Conservation (phyloP, 1,140 invertebrate species). For the Augochlora pura region DNA sequence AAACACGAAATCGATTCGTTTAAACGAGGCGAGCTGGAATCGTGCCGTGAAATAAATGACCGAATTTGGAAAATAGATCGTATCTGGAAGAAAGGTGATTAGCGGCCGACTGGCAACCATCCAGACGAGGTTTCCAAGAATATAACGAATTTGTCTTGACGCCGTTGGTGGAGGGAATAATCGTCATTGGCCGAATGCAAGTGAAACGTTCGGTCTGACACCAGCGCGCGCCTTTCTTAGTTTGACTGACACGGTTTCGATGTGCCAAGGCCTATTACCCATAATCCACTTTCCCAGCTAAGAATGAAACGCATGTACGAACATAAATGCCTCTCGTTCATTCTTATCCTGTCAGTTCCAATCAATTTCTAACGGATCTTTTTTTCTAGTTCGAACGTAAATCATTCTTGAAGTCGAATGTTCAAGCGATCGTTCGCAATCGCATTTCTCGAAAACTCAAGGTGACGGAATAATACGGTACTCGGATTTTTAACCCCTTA, state of each 20-base stretch:
- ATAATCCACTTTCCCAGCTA: slow-evolving; percentile 60
- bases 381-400: no score
- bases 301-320: slow-evolving; percentile 30
- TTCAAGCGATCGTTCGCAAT: no score
- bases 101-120: slow-evolving; percentile 67
- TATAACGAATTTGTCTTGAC: slow-evolving; percentile 76
- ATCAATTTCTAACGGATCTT: no score
- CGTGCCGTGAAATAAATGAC: neutral
- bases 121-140: slow-evolving; percentile 76
- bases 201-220: slow-evolving; percentile 64
- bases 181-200: slow-evolving; percentile 67
- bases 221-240: slow-evolving; percentile 14
- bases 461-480: no score
- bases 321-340: neutral
- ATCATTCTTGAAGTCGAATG: no score
- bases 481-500: no score
- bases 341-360: neutral
- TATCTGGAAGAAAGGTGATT: slow-evolving; percentile 74
- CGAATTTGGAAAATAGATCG: slow-evolving; percentile 66
- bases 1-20: neutral
- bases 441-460: no score
- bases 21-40: neutral
- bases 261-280: slow-evolving; percentile 74
- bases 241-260: slow-evolving; percentile 71
- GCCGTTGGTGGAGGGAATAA: slow-evolving; percentile 66